Evolutionary conservation across 2,888 invertebrate species (phyloP), one percentile per base, ranked within the genome.

Genomic region (Chalcosyrphus nemorum): DNA sequence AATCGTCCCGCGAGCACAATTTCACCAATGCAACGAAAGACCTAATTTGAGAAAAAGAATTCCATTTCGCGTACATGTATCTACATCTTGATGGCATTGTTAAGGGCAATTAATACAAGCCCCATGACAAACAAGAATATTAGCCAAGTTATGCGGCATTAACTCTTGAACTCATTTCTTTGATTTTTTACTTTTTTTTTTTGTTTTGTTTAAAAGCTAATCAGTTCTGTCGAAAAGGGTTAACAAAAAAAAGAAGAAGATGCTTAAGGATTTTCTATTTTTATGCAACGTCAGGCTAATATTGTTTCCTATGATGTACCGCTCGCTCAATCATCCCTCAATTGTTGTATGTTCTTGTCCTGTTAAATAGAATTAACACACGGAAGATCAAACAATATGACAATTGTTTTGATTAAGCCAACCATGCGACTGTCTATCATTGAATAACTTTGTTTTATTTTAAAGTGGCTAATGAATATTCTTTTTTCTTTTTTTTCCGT

Each of bases 171-270:
- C 84, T 74, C 80, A 65, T 80, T 75, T 78, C 84, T 84, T 84
- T 84, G 84, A 84, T 80, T 80, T 59, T 56, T 41, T 57, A n/a
- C n/a, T n/a, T n/a, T n/a, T n/a, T n/a, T n/a, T n/a, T n/a, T n/a
- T n/a, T n/a, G n/a, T n/a, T n/a, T n/a, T n/a, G n/a, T 82, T 80
- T 70, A 80, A 84, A 84, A 80, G 84, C 84, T 84, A 84, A 84
- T 84, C 84, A 78, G 84, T 68, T 68, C 29, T 32, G 52, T 38
- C 17, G 3, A 52, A 21, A 66, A 71, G 81, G 80, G 68, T 80
- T 77, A 17, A 47, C n/a, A n/a, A n/a, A n/a, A n/a, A n/a, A n/a
- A n/a, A n/a, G n/a, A n/a, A n/a, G 17, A 52, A 45, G 19, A 9
- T 24, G 41, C 65, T 72, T 41, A 43, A 56, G 45, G 41, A 70